A percentile compares a stretch with the other conserved stretches of the same genome.
These are phyloP conservation scores for Erythrocebus patas DNA, from an alignment of 2,113 vertebrate genomes.

Conservation along the genomic window DNA sequence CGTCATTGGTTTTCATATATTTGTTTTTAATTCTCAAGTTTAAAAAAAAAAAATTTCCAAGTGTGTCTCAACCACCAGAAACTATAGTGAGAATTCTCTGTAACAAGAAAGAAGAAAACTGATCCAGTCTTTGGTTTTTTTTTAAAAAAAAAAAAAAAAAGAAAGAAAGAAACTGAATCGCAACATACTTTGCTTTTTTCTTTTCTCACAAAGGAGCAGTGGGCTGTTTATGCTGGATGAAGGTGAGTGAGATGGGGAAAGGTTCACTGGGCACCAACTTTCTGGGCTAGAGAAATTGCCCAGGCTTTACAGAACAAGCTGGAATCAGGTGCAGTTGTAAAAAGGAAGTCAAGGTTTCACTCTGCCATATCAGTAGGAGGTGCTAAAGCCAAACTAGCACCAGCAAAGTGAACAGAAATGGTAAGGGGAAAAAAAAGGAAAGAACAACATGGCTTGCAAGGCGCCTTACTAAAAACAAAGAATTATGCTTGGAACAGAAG, in stretches of 20 bases:
- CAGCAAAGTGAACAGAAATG: neutral
- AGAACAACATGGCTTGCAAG: neutral
- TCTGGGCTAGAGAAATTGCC: neutral
- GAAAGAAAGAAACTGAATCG: no score
- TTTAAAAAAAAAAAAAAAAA: no score
- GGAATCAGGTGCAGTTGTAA: neutral
- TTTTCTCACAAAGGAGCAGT: neutral
- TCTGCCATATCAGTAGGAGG: no score
- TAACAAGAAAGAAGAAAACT: neutral
- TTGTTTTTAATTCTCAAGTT: neutral
- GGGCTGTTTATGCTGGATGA: neutral
- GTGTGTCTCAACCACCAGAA: neutral
- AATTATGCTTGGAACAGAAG: neutral
- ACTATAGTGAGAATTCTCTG: neutral
- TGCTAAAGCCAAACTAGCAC: no score
- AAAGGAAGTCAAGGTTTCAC: neutral
- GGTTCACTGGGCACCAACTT: no score
- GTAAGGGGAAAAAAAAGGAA: rapidly evolving
- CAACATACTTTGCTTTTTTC: neutral
- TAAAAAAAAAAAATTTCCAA: neutral
- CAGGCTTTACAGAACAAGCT: neutral
- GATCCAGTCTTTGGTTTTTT: neutral
- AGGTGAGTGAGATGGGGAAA: neutral
- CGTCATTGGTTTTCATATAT: neutral
- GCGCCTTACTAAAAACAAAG: neutral